phyloP scores from a whole-genome alignment of 2,113 vertebrate genomes.

The Callipepla squamata region DNA sequence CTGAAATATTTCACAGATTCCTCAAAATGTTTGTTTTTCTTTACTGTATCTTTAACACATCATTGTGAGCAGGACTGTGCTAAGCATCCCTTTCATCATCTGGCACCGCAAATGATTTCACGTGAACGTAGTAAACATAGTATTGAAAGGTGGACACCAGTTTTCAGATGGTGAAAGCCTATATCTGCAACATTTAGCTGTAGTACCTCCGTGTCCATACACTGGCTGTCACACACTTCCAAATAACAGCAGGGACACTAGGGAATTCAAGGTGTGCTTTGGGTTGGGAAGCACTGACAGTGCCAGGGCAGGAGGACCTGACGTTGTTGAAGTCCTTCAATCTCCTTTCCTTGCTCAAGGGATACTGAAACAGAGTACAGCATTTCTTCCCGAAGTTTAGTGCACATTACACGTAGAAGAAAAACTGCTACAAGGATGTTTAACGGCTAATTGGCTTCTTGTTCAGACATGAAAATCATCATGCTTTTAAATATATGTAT shows the following conservation, averaged over 20 bases:
- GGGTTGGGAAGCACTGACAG: neutral
- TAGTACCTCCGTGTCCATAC: neutral
- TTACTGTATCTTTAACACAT: neutral
- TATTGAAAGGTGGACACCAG: neutral
- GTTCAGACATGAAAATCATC: conserved; percentile 32
- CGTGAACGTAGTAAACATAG: neutral
- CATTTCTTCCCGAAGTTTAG: neutral
- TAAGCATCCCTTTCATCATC: neutral
- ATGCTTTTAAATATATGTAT: neutral
- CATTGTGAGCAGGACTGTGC: neutral
- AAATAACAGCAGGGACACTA: neutral
- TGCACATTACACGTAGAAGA: neutral
- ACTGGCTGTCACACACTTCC: neutral
- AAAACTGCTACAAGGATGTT: neutral
- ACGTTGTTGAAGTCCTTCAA: accelerated
- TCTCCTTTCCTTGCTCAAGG: neutral
- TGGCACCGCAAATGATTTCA: neutral
- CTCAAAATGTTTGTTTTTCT: neutral
- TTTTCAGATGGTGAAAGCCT: conserved; percentile 17
- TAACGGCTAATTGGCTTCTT: conserved; percentile 5
- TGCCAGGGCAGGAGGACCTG: neutral
- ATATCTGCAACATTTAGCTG: neutral
- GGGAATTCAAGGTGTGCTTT: neutral
- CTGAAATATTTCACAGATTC: neutral
- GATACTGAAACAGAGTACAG: neutral